Evolutionary conservation across 2,888 invertebrate species (phyloP), one percentile per base, ranked within the genome.

Genomic region (Sialis lutaria): DNA sequence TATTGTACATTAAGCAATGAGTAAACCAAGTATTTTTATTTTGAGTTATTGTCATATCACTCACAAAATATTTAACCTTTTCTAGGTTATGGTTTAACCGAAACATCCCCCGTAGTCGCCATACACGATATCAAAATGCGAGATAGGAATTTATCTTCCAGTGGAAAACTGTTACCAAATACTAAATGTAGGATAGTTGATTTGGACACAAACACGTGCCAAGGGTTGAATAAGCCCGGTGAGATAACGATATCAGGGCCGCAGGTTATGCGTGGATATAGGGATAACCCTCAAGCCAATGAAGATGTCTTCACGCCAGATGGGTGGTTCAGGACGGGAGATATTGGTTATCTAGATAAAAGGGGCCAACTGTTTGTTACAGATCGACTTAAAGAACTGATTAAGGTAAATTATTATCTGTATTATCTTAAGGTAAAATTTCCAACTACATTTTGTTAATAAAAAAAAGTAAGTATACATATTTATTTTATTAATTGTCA

Each of bases 191-290:
- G 12, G 6, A 47, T 37, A 7, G 51, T 63, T 1, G 65, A 72
- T 30, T 56, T 67, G 3, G 59, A 58, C 1, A 56, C 57, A 30
- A 8, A 33, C 9, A 65, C 34, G 51, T 59, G 67, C 40, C 62
- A 79, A 32, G 77, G 75, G 0, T 69, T 75, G 2, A 73, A 77
- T 55, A 13, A 47, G 35, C 13, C 6, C 6, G 47, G 47, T 12
- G 47, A 47, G 22, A 22, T 47, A 4, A 72, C 78, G 47, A 64
- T 86, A 1, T 73, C 75, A 49, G 88, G 89, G 0, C 86, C 87
- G 0, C 85, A 87, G 64, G 75, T 88, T 1, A 89, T 88, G 85
- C 68, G 72, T 50, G 84, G 86, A 0, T 91, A 91, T 60, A 72
- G 74, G 51, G 75, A 84, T 52, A 82, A 84, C 56, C 75, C 77